Conservation (phyloP, 2,797 vertebrate genomes). For the Clarias laeviceps region DNA sequence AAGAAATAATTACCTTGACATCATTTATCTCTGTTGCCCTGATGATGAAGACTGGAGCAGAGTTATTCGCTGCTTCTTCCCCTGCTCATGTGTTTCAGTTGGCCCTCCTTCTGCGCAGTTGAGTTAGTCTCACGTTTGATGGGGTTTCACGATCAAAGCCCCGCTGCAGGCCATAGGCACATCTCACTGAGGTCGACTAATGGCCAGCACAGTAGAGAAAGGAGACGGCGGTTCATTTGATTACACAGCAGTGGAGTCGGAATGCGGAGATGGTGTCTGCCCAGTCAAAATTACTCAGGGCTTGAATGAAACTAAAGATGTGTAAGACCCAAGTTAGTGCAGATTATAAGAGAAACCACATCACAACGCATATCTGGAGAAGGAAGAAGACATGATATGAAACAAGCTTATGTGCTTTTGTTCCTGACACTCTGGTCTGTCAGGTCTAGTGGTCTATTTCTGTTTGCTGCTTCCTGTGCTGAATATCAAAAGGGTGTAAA, state of each 20-base stretch:
- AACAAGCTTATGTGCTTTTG: neutral
- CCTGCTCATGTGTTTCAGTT: neutral
- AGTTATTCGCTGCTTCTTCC: neutral
- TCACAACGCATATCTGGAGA: neutral
- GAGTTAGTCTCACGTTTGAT: conserved; percentile 20
- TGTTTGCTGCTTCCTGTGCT: neutral
- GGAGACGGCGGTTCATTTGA: conserved; percentile 57
- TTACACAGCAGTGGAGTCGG: conserved; percentile 56
- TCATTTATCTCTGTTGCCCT: conserved; percentile 46
- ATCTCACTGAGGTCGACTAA: conserved; percentile 63
- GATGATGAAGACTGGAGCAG: conserved; percentile 12
- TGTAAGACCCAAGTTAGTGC: neutral
- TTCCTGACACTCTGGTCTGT: neutral
- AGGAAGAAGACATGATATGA: neutral
- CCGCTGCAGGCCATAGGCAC: conserved; percentile 48
- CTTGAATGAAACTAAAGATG: conserved; percentile 12
- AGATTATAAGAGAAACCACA: conserved; percentile 7
- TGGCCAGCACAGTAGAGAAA: conserved; percentile 47
- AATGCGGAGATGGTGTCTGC: conserved; percentile 30
- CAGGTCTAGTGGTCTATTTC: neutral
- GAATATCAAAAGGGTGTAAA: neutral
- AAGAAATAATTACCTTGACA: conserved; percentile 55
- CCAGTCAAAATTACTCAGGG: conserved; percentile 41
- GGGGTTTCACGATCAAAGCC: conserved; percentile 53
- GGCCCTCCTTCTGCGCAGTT: neutral